Percentiles rank a stretch among this genome's conserved stretches.
phyloP scores from a whole-genome alignment of 1,140 invertebrate species.

The Caenorhabditis remanei region DNA sequence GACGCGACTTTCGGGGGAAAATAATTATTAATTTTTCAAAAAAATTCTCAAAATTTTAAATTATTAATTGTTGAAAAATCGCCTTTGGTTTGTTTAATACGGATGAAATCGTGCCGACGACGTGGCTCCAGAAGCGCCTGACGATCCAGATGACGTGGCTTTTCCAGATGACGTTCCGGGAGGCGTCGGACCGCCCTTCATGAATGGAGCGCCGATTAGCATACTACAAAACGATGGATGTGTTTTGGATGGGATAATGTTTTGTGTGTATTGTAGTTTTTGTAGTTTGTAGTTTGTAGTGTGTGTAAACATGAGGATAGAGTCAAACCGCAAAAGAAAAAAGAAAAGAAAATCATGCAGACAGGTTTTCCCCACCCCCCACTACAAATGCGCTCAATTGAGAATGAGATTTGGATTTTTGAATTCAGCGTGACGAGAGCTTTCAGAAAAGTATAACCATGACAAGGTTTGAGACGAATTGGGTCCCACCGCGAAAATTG shows the following conservation, averaged over 20 bases:
- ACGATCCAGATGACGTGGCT: constrained; percentile 28
- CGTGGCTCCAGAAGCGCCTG: constrained; percentile 21
- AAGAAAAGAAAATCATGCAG: constrained; percentile 1
- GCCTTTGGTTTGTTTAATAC: no score
- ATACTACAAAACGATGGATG: constrained; percentile 11
- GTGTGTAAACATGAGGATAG: background rate
- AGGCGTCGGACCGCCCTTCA: constrained; percentile 39
- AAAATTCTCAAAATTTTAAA: background rate
- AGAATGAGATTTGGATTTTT: no score
- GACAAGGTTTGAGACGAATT: no score
- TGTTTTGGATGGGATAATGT: background rate
- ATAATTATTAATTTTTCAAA: background rate
- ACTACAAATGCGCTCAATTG: background rate
- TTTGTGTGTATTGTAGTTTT: background rate
- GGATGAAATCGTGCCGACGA: constrained; percentile 50
- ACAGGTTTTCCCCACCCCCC: no score
- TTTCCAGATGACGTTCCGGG: constrained; percentile 27
- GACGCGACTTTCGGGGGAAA: background rate
- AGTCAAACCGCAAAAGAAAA: constrained; percentile 1
- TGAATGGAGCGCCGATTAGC: constrained; percentile 46
- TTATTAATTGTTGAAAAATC: background rate
- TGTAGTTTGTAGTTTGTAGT: background rate
- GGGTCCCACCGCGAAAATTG: no score
- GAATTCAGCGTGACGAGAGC: no score
- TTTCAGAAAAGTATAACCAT: no score